These are phyloP conservation scores for Bombycilla garrulus DNA, from an alignment of 2,113 vertebrate genomes.

Conservation along the genomic window DNA sequence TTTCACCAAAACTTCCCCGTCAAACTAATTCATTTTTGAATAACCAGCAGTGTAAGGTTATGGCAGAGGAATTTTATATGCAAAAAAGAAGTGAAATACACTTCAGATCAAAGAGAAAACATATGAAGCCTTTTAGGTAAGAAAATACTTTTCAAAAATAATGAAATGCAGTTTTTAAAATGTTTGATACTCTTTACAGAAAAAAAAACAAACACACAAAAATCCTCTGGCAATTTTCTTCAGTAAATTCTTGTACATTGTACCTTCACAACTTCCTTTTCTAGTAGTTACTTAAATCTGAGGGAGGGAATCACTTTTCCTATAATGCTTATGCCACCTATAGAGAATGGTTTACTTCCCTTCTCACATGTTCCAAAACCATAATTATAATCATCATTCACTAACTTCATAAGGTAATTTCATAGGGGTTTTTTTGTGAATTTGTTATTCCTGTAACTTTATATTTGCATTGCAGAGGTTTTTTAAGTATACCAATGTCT, in stretches of 20 bases:
- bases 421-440: not conserved
- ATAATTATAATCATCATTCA: not conserved
- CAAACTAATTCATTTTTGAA: not conserved
- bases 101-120: not conserved
- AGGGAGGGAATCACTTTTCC: rapidly evolving
- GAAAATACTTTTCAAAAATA: not conserved
- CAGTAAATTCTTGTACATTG: not conserved
- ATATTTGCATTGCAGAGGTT: not conserved
- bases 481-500: not conserved
- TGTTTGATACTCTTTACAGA: not conserved
- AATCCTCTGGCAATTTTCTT: not conserved
- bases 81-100: not conserved
- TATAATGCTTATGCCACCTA: not conserved
- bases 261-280: not conserved
- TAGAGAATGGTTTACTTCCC: not conserved
- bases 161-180: not conserved
- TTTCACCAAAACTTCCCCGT: not conserved
- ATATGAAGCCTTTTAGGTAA: not conserved
- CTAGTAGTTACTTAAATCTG: not conserved
- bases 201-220: not conserved
- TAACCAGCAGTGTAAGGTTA: not conserved
- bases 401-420: not conserved
- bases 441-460: not conserved
- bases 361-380: not conserved
- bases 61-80: not conserved